phyloP scores from a whole-genome alignment of 2,888 invertebrate species.

The Mylabris sibirica region DNA sequence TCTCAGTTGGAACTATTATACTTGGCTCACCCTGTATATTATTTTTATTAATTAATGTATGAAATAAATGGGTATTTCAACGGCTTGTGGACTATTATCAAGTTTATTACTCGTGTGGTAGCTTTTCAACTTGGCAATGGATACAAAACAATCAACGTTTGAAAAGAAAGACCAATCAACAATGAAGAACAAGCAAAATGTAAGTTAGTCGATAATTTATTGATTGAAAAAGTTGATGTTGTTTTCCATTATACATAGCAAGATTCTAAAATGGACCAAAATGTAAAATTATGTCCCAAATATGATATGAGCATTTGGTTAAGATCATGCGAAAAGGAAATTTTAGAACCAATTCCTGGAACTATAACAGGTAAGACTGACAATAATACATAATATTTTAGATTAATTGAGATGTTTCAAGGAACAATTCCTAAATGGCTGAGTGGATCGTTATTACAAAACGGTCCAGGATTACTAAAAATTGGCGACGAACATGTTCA shows the following conservation, averaged over 20 bases:
- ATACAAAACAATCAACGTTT: too few relatives aligned
- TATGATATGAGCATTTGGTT: neutral
- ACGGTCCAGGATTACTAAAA: conserved; percentile 87
- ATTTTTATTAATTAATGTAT: too few relatives aligned
- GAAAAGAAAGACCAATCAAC: too few relatives aligned
- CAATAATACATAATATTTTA: neutral
- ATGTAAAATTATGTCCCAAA: neutral
- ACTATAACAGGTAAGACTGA: conserved; percentile 64
- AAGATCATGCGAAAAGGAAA: too few relatives aligned
- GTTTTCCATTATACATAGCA: neutral
- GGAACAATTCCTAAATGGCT: conserved; percentile 77
- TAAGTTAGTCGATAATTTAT: neutral
- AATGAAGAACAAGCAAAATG: neutral
- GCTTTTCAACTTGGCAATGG: too few relatives aligned
- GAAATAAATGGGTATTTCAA: too few relatives aligned
- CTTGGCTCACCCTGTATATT: too few relatives aligned
- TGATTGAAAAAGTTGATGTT: too few relatives aligned
- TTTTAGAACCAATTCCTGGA: conserved; percentile 71
- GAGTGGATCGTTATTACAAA: conserved; percentile 78
- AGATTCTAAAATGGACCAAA: neutral
- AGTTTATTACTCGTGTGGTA: too few relatives aligned
- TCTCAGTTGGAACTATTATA: too few relatives aligned
- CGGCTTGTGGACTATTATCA: too few relatives aligned
- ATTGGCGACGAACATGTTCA: conserved; percentile 80
- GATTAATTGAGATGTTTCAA: conserved; percentile 27